These are phyloP conservation scores for Ctenicera cuprea DNA, from an alignment of 2,888 invertebrate genomes.

Conservation along the genomic window DNA sequence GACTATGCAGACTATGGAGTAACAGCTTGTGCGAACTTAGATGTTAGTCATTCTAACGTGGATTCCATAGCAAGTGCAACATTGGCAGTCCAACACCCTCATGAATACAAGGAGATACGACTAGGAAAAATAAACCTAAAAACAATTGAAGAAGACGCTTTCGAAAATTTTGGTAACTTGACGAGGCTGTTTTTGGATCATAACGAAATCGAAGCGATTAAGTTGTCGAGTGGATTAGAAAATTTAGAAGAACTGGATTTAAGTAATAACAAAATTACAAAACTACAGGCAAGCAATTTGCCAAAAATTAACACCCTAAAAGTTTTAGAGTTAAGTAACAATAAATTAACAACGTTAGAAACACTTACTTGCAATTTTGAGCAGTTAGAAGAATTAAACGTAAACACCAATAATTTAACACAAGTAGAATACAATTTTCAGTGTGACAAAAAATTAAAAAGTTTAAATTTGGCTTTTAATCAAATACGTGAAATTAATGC, in stretches of 20 bases:
- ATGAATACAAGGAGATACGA: slow-evolving; percentile 20
- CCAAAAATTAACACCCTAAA: slow-evolving; percentile 5
- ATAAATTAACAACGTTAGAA: not conserved
- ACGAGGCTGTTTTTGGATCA: slow-evolving; percentile 17
- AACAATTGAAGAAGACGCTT: slow-evolving; percentile 9
- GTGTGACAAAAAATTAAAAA: slow-evolving; percentile 15
- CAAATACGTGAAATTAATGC: slow-evolving; percentile 15
- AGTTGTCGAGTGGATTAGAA: not conserved
- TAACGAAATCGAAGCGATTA: slow-evolving; percentile 19
- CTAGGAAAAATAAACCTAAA: slow-evolving; percentile 2
- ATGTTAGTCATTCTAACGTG: slow-evolving; percentile 24
- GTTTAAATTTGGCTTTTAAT: slow-evolving; percentile 25
- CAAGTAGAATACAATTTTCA: slow-evolving; percentile 57
- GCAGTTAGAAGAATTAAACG: slow-evolving; percentile 13
- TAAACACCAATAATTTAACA: slow-evolving; percentile 68
- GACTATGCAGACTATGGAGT: too few relatives aligned
- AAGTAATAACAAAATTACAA: slow-evolving; percentile 7
- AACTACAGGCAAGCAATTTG: not conserved
- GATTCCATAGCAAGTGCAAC: not conserved
- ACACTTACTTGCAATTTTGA: slow-evolving; percentile 3
- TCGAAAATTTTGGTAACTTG: slow-evolving; percentile 21
- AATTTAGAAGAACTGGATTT: slow-evolving; percentile 22
- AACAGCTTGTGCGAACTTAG: not conserved
- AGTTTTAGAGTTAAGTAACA: slow-evolving; percentile 5
- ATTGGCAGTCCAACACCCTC: slow-evolving; percentile 5